Base-by-base conservation (phyloP, 1,140 invertebrate species). In the Globodera ellingtonae region DNA sequence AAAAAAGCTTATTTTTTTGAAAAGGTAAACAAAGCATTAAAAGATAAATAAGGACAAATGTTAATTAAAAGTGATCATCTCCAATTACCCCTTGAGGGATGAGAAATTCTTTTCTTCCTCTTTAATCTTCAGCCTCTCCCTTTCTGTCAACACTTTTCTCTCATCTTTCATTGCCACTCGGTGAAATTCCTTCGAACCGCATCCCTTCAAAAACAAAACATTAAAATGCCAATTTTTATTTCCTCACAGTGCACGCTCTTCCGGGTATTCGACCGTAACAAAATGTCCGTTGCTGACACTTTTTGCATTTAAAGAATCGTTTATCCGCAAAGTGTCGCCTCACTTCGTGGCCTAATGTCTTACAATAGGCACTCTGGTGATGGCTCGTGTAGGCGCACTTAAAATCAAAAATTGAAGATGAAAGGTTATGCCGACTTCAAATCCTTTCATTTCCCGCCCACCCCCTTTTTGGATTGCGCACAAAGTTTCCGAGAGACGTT, bases 81-180 rank as follows among this genome's bases (percentile, higher is more conserved):
- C 24, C 50, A 73, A 73, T 4, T 62, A 62, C 15, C 13, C 56
- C 8, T 67, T 69, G 18, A 65, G 62, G 6, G 75, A 50, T 62
- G 75, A 77, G 24, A 80, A 85, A 44, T 84, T 87, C 56, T 82
- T 73, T 75, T 86, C 84, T 56, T 85, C 85, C 18, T 84, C 84
- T 6, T 79, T 84, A 18, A 86, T 46, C 67, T 85, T 50, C 24
- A 86, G 69, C 48, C 80, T 85, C 24, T 85, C 82, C n/a, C 71
- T 77, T 5, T 83, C 81, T 21, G 79, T 48, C 56, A 76, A 48
- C 3, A 87, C 79, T 79, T 88, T 86, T 21, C 86, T 62, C 70
- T 86, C 86, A 70, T 86, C 86, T 56, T 69, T 71, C 86, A 88
- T 88, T 35, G 84, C 82, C 6, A 86, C 86, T 24, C 86, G 80